Evolutionary conservation across 2,113 vertebrate species (phyloP).

Genomic region (Morone chrysops): DNA sequence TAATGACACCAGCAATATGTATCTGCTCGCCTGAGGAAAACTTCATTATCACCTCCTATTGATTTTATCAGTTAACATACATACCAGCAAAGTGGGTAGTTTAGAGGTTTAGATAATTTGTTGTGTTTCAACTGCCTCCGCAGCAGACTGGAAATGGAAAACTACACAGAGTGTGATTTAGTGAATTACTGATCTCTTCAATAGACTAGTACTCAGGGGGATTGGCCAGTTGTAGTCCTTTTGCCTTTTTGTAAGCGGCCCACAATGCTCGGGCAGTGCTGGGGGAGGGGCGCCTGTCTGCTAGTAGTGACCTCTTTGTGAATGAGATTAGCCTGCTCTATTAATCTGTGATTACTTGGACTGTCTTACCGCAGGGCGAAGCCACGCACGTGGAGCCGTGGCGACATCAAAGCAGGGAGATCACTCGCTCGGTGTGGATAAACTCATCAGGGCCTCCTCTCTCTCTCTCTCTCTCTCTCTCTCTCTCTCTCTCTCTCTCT

Average conservation of each 20-base stretch:
- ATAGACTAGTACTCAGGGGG: conserved; percentile 27
- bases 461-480: neutral
- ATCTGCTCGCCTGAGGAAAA: conserved; percentile 11
- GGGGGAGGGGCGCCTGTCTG: conserved; percentile 66
- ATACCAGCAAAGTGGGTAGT: conserved; percentile 18
- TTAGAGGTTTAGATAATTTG: conserved; percentile 7
- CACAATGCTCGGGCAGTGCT: conserved; percentile 50
- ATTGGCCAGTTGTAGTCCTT: conserved; percentile 31
- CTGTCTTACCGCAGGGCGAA: conserved; percentile 63
- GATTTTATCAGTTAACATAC: conserved; percentile 36
- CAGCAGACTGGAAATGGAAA: conserved; percentile 29
- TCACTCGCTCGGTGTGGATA: conserved; percentile 36
- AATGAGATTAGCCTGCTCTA: conserved; percentile 83
- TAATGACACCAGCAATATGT: neutral
- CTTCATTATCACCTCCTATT: conserved; percentile 43
- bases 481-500: neutral
- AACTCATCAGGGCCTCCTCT: conserved; percentile 56
- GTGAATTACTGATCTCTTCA: conserved; percentile 46
- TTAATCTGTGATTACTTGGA: conserved; percentile 83
- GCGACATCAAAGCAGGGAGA: conserved; percentile 49
- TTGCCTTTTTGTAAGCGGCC: conserved; percentile 51
- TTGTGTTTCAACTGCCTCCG: neutral
- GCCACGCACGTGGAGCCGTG: conserved; percentile 46
- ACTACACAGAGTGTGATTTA: conserved; percentile 16
- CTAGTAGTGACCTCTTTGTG: conserved; percentile 75